Evolutionary conservation across 92 coral and sea anemone genomes (phyloP), one percentile per base, ranked within the genome.

Genomic region (Actinernus sp.): DNA sequence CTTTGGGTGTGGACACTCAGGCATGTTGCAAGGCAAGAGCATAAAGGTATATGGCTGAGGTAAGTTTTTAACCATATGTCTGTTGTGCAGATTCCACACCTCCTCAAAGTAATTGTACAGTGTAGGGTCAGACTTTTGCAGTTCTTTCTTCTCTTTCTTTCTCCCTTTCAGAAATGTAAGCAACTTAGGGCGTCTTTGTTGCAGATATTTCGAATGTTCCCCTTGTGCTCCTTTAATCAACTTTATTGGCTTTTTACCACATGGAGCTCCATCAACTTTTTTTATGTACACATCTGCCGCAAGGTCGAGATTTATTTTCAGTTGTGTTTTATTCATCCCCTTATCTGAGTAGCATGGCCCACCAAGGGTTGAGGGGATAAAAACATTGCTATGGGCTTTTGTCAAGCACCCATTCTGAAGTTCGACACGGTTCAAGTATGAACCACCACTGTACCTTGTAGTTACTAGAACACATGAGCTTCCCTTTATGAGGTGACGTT

Each of bases 281-380:
- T 65, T 69, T 21, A 82, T 82, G 46, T 82, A 82, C 14, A 65
- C 83, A 49, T 82, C 89, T n/a, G 61, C 74, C 27, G 89, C 83
- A 29, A 67, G 17, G 2, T 74, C 71, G 29, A 65, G 64, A 55
- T 82, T 65, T 0, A 40, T 17, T 1, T 53, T 44, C 52, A 82
- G 74, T 65, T 82, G 74, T 30, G 33, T 83, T 33, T 77, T 61
- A 55, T 78, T 71, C 49, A 84, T 32, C 9, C 76, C 83, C 19
- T 84, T 16, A 3, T 55, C 64, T 4, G 61, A 48, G 58, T 58
- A 58, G 54, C 71, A 48, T n/a, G 78, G 61, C 9, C 92, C 87
- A 14, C 60, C 34, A 6, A 34, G 14, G 9, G 91, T 85, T 20
- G 86, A 85, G 1, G 82, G 88, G 23, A 81, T 81, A 43, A 81